Base-by-base conservation (phyloP, 1,140 invertebrate species). In the Drosophila sp. region DNA sequence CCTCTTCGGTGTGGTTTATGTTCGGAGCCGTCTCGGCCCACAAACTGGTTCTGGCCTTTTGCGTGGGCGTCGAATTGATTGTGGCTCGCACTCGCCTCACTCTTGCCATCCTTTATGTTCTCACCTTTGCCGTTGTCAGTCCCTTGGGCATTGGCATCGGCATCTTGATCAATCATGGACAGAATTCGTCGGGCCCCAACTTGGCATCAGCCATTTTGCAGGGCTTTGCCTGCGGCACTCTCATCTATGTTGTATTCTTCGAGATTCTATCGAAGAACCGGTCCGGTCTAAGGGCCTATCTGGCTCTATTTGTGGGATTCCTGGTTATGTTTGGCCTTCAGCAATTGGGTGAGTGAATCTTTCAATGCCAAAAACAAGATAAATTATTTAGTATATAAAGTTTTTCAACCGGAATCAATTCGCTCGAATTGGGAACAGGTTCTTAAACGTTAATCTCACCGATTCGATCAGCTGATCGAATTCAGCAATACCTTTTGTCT, bases 191-290 rank as follows among this genome's bases (percentile, higher is more conserved):
- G 0, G 93, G 93, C 1, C 93, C 94, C 7, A 94, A 93, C 58
- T 92, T 95, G 27, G 93, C 93, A 1, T 94, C 95, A 0, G 94
- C 95, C 3, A 93, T 97, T 3, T 93, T 97, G 0, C 96, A 98
- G 84, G 97, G 96, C 6, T 94, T 98, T 92, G 97, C 97, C 0
- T 96, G 96, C 47, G 97, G 97, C 23, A 98, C 97, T 0, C 93
- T 98, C 8, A 93, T 98, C 0, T 98, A 98, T 90, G 97, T 98
- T 38, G 96, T 97, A 1, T 98, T 98, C 94, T 98, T 98, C 90
- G 97, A 98, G 92, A 96, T 98, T 30, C 93, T 98, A 57, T 96
- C 96, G 40, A 93, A 96, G 63, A 96, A 97, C 84, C 93, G 95
- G 44, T 94, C 95, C 25, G 96, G 96, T 3, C 92, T 97, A 25